Base-by-base conservation (phyloP, 2,888 invertebrate species). In the Himalopsyche tibetana region DNA sequence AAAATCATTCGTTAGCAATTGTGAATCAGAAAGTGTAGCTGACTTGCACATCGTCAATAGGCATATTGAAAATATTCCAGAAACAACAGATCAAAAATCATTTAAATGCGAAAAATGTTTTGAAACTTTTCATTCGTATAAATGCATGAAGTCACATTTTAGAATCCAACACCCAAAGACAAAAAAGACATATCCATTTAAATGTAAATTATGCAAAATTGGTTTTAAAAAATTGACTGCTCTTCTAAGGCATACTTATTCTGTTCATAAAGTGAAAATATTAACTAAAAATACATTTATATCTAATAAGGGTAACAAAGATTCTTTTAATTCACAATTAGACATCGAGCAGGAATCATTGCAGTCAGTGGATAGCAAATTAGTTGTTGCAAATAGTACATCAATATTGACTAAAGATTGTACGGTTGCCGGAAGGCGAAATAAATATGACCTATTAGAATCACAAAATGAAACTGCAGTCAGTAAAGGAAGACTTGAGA, bases 181-280 rank as follows among this genome's bases (percentile, higher is more conserved):
- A 4, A 74, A 12, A 74, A 51, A 17, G 11, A 84, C 69, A 55
- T 74, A 42, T 42, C 42, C 74, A 74, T 42, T 74, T 36, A 83
- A 63, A 84, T 84, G 84, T 74, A 74, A 84, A 17, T 5, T 74
- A 17, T 84, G 84, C 79, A 84, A 84, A 63, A 45, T 15, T 8
- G 79, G 51, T 42, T 84, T n/a, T 38, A 74, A 42, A 74, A 45
- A 55, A 45, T n/a, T 74, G 36, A 42, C 40, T 19, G 42, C 28
- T 19, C 79, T 84, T n/a, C 45, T 84, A 6, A 55, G 84, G 36
- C 84, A 84, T 36, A 51, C 45, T 19, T 84, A 84, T 45, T 19
- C 11, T 11, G 5, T 28, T 12, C 84, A 74, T 36, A 38, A 74
- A 74, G 74, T 74, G 19, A 36, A 74, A 74, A 74, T 74, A 74